Base-by-base conservation (phyloP, 2,113 vertebrate species). In the Tetraodon nigroviridis region DNA sequence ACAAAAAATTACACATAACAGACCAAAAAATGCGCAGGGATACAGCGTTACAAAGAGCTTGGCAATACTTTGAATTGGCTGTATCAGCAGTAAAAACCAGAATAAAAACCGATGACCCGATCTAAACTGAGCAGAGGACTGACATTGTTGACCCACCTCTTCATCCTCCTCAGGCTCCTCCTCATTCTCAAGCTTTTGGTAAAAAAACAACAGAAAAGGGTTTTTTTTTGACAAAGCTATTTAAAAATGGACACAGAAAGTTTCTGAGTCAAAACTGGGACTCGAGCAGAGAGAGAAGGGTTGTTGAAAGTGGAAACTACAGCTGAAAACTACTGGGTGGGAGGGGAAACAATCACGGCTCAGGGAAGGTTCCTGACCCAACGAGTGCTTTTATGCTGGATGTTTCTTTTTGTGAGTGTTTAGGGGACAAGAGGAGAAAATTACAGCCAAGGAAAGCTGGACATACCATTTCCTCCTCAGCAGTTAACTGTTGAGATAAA, bases 391-490 rank as follows among this genome's bases (percentile, higher is more conserved):
- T 56, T 67, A 32, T 41, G 40, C 6, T 17, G 15, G 16, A 58
- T 51, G 6, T 27, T 27, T 27, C 24, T 27, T 27, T 27, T 27
- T 53, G 55, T 37, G 1, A 55, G 32, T 24, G 49, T 55, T 52
- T 3, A n/a, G 47, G 55, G 48, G 55, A 27, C 1, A 41, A 45
- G 6, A 11, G 15, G 52, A 15, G n/a, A 19, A 40, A 44, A 44
- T 11, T 20, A 45, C 24, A 57, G n/a, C 5, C 6, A 51, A n/a
- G 37, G 27, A 20, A 49, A 49, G 24, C n/a, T 40, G 44, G 51
- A 90, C 90, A 19, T 91, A 91, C 90, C 89, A 69, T 79, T 55
- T 88, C 83, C 79, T 90, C 90, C 80, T 91, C 89, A 54, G 78
- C 72, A 49, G 89, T 87, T 4, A 90, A 40, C 90, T 92, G 85